Conservation (phyloP, 2,797 vertebrate species). For the Megaceryle alcyon region DNA sequence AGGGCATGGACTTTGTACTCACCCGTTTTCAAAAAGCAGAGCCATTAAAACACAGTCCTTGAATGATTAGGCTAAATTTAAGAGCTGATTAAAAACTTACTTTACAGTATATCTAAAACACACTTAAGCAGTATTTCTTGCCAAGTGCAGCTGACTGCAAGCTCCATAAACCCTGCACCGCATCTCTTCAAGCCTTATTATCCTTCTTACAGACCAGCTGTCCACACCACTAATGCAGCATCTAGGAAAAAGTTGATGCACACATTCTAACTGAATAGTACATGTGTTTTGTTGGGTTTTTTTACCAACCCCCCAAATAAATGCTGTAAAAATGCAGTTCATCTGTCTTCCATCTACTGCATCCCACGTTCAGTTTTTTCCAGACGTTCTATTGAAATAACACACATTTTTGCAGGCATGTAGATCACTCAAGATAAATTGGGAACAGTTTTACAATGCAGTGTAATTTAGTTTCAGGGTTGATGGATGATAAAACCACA, state of each 20-base stretch:
- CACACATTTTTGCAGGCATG: neutral
- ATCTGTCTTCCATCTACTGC: neutral
- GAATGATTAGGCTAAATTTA: neutral
- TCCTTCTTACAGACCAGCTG: constrained; percentile 29
- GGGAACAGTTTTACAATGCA: neutral
- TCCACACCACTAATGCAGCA: neutral
- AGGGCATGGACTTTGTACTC: neutral
- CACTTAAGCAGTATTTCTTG: constrained; percentile 16
- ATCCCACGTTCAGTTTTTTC: neutral
- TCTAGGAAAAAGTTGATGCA: constrained; percentile 48
- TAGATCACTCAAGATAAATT: neutral
- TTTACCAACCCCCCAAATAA: neutral
- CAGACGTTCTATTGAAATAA: neutral
- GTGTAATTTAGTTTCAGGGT: neutral
- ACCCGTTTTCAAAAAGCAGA: neutral
- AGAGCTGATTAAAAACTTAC: constrained; percentile 18
- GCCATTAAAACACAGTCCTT: neutral
- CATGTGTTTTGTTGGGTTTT: neutral
- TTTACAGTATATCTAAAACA: constrained; percentile 5
- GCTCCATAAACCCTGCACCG: neutral
- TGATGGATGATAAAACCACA: neutral
- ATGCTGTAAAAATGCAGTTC: neutral
- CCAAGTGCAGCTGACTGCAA: constrained; percentile 35
- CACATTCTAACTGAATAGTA: neutral
- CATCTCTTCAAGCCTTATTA: constrained; percentile 44